Conservation (phyloP, 2,888 invertebrate genomes). For the Spisula subtruncata region DNA sequence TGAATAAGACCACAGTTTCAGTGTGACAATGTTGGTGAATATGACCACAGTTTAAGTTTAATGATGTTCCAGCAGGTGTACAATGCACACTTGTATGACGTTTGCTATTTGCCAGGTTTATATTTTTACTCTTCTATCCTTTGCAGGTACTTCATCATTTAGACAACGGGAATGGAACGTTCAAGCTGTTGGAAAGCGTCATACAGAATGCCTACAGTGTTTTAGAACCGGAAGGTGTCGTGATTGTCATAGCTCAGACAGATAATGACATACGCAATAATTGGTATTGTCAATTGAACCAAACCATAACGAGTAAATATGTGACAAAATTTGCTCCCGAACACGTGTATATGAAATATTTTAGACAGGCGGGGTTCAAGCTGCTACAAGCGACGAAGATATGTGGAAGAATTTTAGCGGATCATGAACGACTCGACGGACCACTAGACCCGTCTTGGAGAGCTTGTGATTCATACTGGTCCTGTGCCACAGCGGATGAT, state of each 20-base stretch:
- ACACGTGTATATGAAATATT: background rate
- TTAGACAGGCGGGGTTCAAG: background rate
- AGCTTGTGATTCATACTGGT: background rate
- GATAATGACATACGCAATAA: background rate
- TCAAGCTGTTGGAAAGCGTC: background rate
- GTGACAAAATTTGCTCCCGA: background rate
- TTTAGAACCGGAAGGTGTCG: background rate
- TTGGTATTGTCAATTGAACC: background rate
- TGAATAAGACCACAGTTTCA: too few relatives aligned
- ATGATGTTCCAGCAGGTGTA: too few relatives aligned
- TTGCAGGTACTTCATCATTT: conserved; percentile 13
- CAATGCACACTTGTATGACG: too few relatives aligned
- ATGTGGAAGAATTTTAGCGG: background rate
- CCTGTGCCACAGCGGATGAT: background rate
- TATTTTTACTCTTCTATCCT: background rate
- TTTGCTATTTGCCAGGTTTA: too few relatives aligned
- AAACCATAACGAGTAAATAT: background rate
- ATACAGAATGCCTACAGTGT: background rate
- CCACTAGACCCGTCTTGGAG: background rate
- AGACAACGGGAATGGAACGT: background rate
- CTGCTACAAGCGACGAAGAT: background rate
- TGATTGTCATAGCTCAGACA: background rate
- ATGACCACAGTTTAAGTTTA: too few relatives aligned
- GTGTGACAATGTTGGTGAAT: too few relatives aligned
- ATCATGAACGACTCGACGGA: background rate